These are phyloP conservation scores for Xiphorhynchus erythropygius DNA, from an alignment of 2,797 vertebrate species.

Conservation along the genomic window DNA sequence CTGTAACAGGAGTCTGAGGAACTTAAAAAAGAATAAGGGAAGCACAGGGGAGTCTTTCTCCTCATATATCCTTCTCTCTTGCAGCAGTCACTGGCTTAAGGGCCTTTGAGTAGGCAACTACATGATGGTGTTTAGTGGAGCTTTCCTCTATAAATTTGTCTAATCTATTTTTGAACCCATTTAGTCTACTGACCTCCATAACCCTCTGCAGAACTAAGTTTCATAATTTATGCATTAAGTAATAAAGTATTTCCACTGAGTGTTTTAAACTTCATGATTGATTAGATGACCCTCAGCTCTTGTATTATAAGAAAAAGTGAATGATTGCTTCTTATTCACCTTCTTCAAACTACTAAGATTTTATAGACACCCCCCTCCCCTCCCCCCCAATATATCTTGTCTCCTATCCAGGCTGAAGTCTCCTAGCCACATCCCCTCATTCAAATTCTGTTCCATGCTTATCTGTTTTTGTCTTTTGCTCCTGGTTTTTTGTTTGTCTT, in stretches of 20 bases:
- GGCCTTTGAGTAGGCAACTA: background rate
- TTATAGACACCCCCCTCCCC: background rate
- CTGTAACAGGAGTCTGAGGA: background rate
- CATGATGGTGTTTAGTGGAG: background rate
- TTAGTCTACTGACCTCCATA: background rate
- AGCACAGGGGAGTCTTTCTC: background rate
- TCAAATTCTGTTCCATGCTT: background rate
- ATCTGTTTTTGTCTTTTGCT: background rate
- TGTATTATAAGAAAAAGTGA: background rate
- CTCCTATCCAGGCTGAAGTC: background rate
- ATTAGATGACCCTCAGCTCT: background rate
- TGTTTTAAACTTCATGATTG: background rate
- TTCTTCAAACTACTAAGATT: background rate
- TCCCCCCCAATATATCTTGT: background rate
- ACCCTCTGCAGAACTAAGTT: background rate
- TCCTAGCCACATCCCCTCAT: background rate
- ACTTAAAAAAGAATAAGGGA: background rate
- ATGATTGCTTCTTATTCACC: background rate
- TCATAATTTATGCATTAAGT: conserved; percentile 4
- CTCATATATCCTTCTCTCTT: background rate
- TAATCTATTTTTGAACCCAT: conserved; percentile 4
- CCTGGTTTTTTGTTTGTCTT: too few relatives aligned
- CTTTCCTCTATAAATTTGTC: background rate
- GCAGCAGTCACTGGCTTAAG: background rate
- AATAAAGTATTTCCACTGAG: background rate